These are phyloP conservation scores for Cyanoliseus patagonus DNA, from an alignment of 2,113 vertebrate species.

Conservation along the genomic window DNA sequence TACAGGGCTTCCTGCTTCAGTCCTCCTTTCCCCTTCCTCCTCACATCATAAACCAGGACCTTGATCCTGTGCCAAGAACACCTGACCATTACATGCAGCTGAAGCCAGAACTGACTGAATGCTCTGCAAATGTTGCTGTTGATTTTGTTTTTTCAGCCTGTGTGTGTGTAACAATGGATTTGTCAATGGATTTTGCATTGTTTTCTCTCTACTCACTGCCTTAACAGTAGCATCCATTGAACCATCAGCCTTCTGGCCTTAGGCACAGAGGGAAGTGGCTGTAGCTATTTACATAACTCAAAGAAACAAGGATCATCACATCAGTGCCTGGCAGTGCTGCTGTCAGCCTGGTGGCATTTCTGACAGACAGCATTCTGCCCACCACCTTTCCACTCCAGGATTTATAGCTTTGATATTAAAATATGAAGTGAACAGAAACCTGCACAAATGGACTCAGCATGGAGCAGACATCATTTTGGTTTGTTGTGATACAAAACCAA, in stretches of 20 bases:
- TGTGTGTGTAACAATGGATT: background rate
- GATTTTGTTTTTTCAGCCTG: background rate
- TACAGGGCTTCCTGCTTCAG: background rate
- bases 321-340: background rate
- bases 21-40: background rate
- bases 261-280: background rate
- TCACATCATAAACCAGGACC: background rate
- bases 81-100: background rate
- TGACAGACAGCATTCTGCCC: background rate
- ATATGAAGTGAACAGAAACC: background rate
- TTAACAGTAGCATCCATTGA: background rate
- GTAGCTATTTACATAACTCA: background rate
- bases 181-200: background rate
- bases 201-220: background rate
- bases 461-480: background rate
- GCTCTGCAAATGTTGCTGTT: background rate
- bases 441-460: background rate
- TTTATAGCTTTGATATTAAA: background rate
- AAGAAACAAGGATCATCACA: background rate
- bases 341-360: background rate
- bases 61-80: background rate
- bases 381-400: background rate
- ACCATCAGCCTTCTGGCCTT: background rate
- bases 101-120: background rate
- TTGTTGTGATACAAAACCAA: background rate